Evolutionary conservation across 2,797 vertebrate species (phyloP).

Genomic region (Strix occidentalis): DNA sequence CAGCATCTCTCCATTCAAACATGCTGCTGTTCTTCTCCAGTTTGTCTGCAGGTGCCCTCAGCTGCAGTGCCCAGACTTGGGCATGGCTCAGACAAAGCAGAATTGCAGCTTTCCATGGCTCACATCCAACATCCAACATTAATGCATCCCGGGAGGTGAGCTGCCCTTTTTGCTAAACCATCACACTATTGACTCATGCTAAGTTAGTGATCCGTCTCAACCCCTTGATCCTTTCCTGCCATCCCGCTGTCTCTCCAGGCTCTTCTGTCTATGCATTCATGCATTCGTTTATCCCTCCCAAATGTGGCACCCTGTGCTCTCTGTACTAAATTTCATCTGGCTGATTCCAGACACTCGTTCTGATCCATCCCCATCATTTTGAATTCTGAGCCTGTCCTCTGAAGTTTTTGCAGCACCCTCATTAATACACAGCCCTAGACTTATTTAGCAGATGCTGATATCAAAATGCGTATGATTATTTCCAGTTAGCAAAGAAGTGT

Average conservation of each 20-base stretch:
- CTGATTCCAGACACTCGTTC: constrained; percentile 30
- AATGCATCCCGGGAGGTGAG: constrained; percentile 59
- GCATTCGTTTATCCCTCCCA: constrained; percentile 48
- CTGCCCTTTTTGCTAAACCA: constrained; percentile 65
- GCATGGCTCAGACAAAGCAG: not conserved
- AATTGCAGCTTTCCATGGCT: constrained; percentile 32
- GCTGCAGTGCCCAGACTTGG: not conserved
- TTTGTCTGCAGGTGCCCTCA: not conserved
- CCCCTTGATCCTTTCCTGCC: constrained; percentile 35
- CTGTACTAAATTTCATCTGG: constrained; percentile 14
- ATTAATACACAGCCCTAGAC: constrained; percentile 51
- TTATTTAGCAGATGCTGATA: constrained; percentile 61
- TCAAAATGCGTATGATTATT: constrained; percentile 55
- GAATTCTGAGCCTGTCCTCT: constrained; percentile 43
- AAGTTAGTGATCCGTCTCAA: constrained; percentile 63
- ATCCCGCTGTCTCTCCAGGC: not conserved
- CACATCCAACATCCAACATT: constrained; percentile 33
- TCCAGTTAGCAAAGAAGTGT: constrained; percentile 46
- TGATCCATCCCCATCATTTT: not conserved
- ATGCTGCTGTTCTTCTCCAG: not conserved
- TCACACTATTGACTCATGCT: constrained; percentile 61
- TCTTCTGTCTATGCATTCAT: constrained; percentile 38
- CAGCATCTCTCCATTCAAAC: not conserved
- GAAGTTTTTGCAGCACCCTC: constrained; percentile 52
- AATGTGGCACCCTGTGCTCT: constrained; percentile 18